phyloP scores from a whole-genome alignment of 2,888 invertebrate species.

The Keiferia lycopersicella region DNA sequence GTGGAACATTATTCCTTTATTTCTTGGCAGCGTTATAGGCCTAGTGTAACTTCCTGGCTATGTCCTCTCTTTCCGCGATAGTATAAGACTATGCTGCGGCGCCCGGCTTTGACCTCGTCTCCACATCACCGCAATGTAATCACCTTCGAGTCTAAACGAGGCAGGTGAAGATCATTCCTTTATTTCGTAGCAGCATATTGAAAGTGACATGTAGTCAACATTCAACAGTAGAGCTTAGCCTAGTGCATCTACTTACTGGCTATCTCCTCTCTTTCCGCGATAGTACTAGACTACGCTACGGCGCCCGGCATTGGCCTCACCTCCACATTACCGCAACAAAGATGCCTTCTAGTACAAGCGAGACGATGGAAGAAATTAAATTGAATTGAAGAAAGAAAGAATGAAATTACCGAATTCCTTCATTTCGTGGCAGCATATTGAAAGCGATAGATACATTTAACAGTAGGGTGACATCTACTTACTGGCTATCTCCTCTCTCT shows the following conservation, averaged over 20 bases:
- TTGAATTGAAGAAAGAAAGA: no score
- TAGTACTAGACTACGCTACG: slow-evolving; percentile 52
- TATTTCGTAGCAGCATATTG: no score
- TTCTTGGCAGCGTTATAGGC: not conserved
- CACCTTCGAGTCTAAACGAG: no score
- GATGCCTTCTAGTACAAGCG: no score
- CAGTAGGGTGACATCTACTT: slow-evolving; percentile 27
- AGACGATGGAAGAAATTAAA: no score
- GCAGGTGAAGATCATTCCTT: no score
- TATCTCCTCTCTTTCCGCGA: slow-evolving; percentile 43
- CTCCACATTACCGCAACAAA: slow-evolving; percentile 66
- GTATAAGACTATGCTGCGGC: slow-evolving; percentile 56
- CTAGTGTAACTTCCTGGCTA: slow-evolving; percentile 29
- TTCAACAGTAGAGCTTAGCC: not conserved
- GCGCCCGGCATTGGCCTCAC: slow-evolving; percentile 74
- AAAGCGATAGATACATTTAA: not conserved
- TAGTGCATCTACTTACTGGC: slow-evolving; percentile 31
- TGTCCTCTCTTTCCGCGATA: slow-evolving; percentile 43
- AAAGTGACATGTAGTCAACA: not conserved
- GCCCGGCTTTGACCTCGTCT: slow-evolving; percentile 74
- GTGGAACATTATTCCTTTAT: not conserved
- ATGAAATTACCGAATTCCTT: no score
- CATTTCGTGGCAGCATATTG: no score
- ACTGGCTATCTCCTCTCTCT: slow-evolving; percentile 41
- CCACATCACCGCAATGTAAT: slow-evolving; percentile 62